Evolutionary conservation across 2,113 vertebrate genomes (phyloP), one percentile per base, ranked within the genome.

Genomic region (Ciconia maguari): DNA sequence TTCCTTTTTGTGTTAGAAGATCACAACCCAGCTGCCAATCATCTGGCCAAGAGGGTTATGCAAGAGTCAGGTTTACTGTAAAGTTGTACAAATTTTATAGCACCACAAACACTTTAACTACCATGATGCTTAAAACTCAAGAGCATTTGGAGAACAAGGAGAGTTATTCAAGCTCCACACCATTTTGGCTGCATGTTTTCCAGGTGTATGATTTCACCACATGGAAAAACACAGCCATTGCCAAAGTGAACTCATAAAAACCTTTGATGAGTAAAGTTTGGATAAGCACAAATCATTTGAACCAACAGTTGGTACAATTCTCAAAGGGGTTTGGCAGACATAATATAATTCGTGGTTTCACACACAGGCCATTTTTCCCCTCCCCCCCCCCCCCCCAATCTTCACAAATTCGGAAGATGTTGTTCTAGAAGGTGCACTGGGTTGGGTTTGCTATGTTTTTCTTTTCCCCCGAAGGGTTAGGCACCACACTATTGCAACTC

Each of bases 151-250:
- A 97, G 97, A 98, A 98, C 98, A 98, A 98, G 97, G 92, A 69
- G 82, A 80, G 87, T 89, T 94, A 97, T 98, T 98, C 97, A 98
- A 80, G 87, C 89, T 42, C 91, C 76, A 79, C 90, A 96, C 93
- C 44, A 51, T 97, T 96, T 62, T 46, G 91, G 94, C 96, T 88
- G 89, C 95, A 21, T 70, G 65, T 94, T 96, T 96, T 96, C 96
- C 98, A 98, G 97, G 97, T 97, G 89, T 93, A 93, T 97, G 98
- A 98, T 92, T 96, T 98, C 97, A 97, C 95, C 95, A 94, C 89
- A 49, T 62, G 94, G 97, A 97, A 98, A 98, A 95, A 96, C 94
- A 94, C 38, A 46, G 57, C 94, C 70, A 49, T 68, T 97, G 97
- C 98, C 97, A 96, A 94, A 94, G 91, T 95, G 90, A 95, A 96